phyloP scores from a whole-genome alignment of 2,113 vertebrate genomes.

The Scartelaos histophorus region DNA sequence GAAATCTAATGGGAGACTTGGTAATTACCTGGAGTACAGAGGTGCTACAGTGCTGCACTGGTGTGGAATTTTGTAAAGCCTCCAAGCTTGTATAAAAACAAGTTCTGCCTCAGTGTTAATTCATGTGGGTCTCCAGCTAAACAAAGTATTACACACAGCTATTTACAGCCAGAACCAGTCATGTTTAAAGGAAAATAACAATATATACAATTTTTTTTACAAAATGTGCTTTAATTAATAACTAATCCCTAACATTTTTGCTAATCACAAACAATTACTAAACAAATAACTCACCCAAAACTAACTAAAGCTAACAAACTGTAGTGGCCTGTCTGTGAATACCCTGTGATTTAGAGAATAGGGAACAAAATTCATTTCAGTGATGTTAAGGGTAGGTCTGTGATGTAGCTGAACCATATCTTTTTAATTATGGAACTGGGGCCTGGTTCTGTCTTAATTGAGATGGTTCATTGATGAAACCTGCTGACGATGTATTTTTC shows the following conservation, averaged over 20 bases:
- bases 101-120: constrained; percentile 3
- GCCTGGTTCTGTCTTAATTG: constrained; percentile 42
- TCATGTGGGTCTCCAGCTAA: constrained; percentile 8
- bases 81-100: constrained; percentile 14
- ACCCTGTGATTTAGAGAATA: neutral
- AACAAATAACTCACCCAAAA: no score
- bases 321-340: neutral
- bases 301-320: neutral
- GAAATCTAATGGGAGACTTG: constrained; percentile 17
- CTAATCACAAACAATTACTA: no score
- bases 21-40: constrained; percentile 6
- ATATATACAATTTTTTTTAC: neutral
- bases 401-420: neutral
- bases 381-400: neutral
- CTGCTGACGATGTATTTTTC: constrained; percentile 46
- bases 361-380: neutral
- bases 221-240: no score
- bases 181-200: neutral
- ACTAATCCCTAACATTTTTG: no score
- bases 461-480: constrained; percentile 26
- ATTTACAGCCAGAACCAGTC: neutral
- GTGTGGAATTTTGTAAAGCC: constrained; percentile 14
- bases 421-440: constrained; percentile 23
- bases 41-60: constrained; percentile 4
- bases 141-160: constrained; percentile 11